Base-by-base conservation (phyloP, 2,113 vertebrate genomes). In the Nymphicus hollandicus region DNA sequence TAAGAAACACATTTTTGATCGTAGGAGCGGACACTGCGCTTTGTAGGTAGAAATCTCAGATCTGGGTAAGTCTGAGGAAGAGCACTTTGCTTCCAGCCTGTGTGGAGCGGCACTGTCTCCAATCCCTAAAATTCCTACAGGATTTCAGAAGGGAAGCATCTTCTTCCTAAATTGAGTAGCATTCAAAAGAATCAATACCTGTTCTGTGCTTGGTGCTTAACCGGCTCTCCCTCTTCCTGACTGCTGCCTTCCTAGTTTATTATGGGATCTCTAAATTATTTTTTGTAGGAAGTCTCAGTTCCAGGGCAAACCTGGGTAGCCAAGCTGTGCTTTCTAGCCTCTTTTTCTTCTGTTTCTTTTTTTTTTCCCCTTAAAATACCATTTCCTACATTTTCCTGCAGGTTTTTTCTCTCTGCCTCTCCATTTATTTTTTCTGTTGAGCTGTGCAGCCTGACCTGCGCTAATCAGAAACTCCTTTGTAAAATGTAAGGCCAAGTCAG, bases 1-100 rank as follows among this genome's bases (percentile, higher is more conserved):
- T 97, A 88, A 97, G 97, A 97, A 97, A 97, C 96, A 97, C 76
- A 60, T 94, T 94, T 95, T 76, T 89, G 93, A 88, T 95, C 39
- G 13, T 64, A 71, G 80, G 82, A 91, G 83, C 8, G 76, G 88
- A 91, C 63, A 1, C 81, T 56, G 77, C 16, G 35, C 94, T 93
- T 93, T 77, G 85, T 76, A 69, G 92, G 91, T 96, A 96, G 47
- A 93, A 96, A 91, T 96, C 96, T 29, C 71, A 70, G 61, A 90
- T 94, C 91, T 91, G 81, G 17, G 82, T 96, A 89, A 96, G 95
- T 94, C 91, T 61, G 86, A 50, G 73, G 91, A 81, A 89, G 66
- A 96, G 79, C 83, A 49, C 89, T 89, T 82, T 71, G 80, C 77
- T 81, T 88, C 82, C 85, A 94, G 81, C 74, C 90, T 81, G 74